phyloP scores from a whole-genome alignment of 2,113 vertebrate genomes.

The Takifugu flavidus region DNA sequence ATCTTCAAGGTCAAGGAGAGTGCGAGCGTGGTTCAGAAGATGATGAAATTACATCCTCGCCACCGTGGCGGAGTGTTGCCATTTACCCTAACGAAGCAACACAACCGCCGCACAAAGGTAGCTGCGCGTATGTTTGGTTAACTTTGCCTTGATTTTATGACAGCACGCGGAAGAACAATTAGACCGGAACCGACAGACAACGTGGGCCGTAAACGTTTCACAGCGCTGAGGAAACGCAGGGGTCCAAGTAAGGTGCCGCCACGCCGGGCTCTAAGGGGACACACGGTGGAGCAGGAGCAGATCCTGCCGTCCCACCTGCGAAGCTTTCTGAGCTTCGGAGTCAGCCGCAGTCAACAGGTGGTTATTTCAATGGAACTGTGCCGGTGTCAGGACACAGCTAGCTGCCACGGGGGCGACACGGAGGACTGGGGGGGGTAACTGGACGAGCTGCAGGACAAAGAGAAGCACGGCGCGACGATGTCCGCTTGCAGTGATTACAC shows the following conservation, averaged over 20 bases:
- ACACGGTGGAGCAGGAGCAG: conserved; percentile 4
- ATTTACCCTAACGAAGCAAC: conserved; percentile 18
- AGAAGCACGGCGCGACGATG: too few relatives aligned
- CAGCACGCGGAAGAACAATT: conserved; percentile 57
- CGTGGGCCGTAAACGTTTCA: conserved; percentile 46
- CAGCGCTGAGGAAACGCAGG: conserved; percentile 39
- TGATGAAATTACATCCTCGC: too few relatives aligned
- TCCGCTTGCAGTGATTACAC: too few relatives aligned
- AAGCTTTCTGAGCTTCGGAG: conserved; percentile 41
- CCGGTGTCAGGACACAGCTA: too few relatives aligned
- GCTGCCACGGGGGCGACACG: too few relatives aligned
- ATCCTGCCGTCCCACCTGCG: conserved; percentile 41
- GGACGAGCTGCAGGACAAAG: too few relatives aligned
- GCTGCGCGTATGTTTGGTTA: conserved; percentile 42
- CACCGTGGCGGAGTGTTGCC: conserved; percentile 1
- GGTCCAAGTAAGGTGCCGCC: conserved; percentile 71
- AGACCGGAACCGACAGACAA: conserved; percentile 46
- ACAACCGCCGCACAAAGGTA: conserved; percentile 32
- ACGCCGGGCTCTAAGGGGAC: conserved; percentile 59
- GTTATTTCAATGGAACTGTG: conserved; percentile 39
- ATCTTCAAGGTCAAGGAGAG: conserved; percentile 35
- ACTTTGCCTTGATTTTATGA: conserved; percentile 48
- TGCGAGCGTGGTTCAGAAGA: background rate
- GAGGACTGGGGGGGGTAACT: too few relatives aligned
- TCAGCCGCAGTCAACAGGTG: conserved; percentile 64